A percentile compares a stretch with the other conserved stretches of the same genome.
Conservation (phyloP, 2,888 invertebrate species). For the Apamea epomidion region DNA sequence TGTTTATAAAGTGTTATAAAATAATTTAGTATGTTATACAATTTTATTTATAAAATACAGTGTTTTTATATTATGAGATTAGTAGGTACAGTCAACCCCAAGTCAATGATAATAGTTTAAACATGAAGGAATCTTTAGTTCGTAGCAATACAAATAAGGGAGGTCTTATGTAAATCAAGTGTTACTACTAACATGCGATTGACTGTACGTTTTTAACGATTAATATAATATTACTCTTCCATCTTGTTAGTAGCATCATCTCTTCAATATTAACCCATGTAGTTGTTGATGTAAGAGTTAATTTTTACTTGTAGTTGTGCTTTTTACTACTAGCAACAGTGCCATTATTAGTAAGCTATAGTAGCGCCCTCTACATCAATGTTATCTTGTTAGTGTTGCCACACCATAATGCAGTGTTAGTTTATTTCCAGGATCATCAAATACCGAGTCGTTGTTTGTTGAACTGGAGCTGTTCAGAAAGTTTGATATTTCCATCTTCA, state of each 20-base stretch:
- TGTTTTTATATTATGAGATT: background rate
- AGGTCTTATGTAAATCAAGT: background rate
- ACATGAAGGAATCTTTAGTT: background rate
- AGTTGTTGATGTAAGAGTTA: background rate
- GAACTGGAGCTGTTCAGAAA: slow-evolving; percentile 79
- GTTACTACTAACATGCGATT: background rate
- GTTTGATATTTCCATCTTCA: slow-evolving; percentile 84
- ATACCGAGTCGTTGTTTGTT: slow-evolving; percentile 86
- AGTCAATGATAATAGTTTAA: background rate
- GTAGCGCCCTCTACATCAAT: slow-evolving; percentile 10
- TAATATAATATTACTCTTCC: background rate
- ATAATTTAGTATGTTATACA: background rate
- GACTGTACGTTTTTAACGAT: background rate
- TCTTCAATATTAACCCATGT: background rate
- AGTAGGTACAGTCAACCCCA: background rate
- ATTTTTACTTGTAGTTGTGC: too few relatives aligned
- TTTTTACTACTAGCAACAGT: slow-evolving; percentile 1
- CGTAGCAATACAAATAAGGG: background rate
- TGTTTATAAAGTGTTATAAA: background rate
- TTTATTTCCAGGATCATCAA: slow-evolving; percentile 1
- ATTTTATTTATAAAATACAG: background rate
- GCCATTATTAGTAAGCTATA: background rate
- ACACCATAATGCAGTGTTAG: slow-evolving; percentile 13
- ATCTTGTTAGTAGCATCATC: background rate
- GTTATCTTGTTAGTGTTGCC: slow-evolving; percentile 34